Evolutionary conservation across 2,797 vertebrate genomes (phyloP), one percentile per base, ranked within the genome.

Genomic region (Falco concolor): DNA sequence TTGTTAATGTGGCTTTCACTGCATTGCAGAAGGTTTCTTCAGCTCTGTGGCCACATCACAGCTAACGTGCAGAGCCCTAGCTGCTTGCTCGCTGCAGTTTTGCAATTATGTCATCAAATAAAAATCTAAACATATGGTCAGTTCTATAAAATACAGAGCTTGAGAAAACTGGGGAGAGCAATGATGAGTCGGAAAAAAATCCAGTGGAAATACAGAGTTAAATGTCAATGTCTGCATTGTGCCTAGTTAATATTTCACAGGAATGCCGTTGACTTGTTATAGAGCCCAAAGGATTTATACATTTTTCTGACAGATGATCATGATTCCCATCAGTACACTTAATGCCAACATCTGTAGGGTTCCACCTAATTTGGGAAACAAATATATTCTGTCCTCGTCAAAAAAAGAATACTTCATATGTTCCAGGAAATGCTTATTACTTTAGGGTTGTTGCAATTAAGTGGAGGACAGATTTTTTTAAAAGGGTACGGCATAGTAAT

Each of bases 251-350:
- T 98, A 95, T 97, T 97, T 97, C 95, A 97, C 96, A 73, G 83
- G 92, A 97, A 96, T 3, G 9, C 75, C 19, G 13, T 97, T 94
- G 93, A 75, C 74, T 96, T 95, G 68, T 90, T 94, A 90, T 18
- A 86, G 96, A 97, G 61, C 96, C 92, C 97, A 93, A 90, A 97
- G 95, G 97, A 97, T 88, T 96, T 95, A 84, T 94, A 90, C 92
- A 54, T 97, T 97, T 97, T 91, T 95, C 79, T 97, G 97, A 97
- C 97, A 98, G 97, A 96, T 95, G 95, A 97, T 97, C 87, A 38
- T 90, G 96, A 97, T 97, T 97, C 94, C 91, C 95, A 89, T 97
- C 92, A 97, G 94, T 95, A 85, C 95, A 73, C 88, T 97, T 97
- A 97, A 97, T 97, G 96, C 96, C 96, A 97, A 75, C 91, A 95